Conservation (phyloP, 2,113 vertebrate species). For the Garra rufa region DNA sequence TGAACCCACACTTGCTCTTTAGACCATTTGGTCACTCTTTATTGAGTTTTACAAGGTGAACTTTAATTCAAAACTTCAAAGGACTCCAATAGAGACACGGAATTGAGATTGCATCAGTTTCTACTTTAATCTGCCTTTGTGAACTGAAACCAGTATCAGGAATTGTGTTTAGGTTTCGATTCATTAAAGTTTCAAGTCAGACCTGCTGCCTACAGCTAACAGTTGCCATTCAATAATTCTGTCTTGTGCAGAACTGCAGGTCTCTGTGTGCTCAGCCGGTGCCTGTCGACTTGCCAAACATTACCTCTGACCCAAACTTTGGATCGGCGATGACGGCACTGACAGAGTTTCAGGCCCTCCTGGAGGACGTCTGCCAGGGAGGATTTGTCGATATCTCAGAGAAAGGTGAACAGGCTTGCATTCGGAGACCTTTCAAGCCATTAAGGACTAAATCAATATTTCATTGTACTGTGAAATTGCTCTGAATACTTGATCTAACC, state of each 20-base stretch:
- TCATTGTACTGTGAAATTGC: background rate
- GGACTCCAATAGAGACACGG: background rate
- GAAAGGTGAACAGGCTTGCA: slow-evolving; percentile 62
- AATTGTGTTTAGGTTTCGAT: background rate
- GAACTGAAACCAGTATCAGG: background rate
- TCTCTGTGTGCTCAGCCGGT: slow-evolving; percentile 63
- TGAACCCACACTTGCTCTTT: background rate
- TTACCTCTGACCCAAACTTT: slow-evolving; percentile 62
- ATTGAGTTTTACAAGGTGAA: background rate
- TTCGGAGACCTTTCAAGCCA: background rate
- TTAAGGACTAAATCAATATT: background rate
- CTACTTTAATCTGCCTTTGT: background rate
- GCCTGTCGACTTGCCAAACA: slow-evolving; percentile 52
- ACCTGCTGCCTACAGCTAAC: background rate
- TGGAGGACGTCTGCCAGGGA: slow-evolving; percentile 75
- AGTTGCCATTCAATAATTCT: background rate
- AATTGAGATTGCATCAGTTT: background rate
- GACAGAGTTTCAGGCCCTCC: slow-evolving; percentile 70
- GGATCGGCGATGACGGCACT: slow-evolving; percentile 65
- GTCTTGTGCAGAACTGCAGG: slow-evolving; percentile 66
- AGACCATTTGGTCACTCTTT: background rate
- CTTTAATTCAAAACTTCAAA: background rate
- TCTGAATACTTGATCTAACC: background rate
- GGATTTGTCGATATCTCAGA: slow-evolving; percentile 75
- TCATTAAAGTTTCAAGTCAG: background rate